Evolutionary conservation across 2,888 invertebrate genomes (phyloP).

Genomic region (Drosophila phalerata): DNA sequence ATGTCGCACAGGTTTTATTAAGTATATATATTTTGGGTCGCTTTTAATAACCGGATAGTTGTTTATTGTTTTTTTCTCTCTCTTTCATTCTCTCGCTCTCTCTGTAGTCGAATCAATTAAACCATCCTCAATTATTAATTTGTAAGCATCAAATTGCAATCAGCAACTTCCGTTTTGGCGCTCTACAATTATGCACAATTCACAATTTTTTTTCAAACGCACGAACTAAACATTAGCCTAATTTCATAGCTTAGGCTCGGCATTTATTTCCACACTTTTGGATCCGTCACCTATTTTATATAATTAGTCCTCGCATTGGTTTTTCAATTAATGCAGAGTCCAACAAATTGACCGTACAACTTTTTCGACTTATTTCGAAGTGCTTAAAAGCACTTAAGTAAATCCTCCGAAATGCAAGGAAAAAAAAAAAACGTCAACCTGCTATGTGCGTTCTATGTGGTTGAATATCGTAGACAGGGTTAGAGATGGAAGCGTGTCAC

Average conservation of each 20-base stretch:
- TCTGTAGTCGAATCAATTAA: conserved; percentile 56
- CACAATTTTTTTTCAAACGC: conserved; percentile 23
- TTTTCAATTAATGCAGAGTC: conserved; percentile 55
- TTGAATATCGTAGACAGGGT: background rate
- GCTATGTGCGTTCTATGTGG: background rate
- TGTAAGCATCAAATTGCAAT: conserved; percentile 54
- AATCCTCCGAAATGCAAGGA: no score
- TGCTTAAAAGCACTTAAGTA: conserved; percentile 53
- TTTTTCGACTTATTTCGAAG: conserved; percentile 33
- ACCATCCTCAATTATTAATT: conserved; percentile 50
- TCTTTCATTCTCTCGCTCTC: background rate
- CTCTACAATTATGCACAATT: conserved; percentile 53
- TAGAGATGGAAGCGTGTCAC: conserved; percentile 22
- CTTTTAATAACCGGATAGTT: conserved; percentile 41
- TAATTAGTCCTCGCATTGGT: conserved; percentile 54
- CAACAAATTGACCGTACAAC: conserved; percentile 41
- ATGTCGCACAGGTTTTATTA: conserved; percentile 19
- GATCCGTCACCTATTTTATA: conserved; percentile 19
- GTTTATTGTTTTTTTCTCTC: background rate
- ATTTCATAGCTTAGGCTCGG: conserved; percentile 33
- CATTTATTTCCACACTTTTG: conserved; percentile 32
- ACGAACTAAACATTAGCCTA: conserved; percentile 50
- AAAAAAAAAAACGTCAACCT: conserved; percentile 4
- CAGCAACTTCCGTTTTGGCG: conserved; percentile 41
- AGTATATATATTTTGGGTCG: conserved; percentile 7